Percentiles rank a stretch among this genome's conserved stretches.
Conservation (phyloP, 2,113 vertebrate genomes). For the Tragelaphus strepsiceros region DNA sequence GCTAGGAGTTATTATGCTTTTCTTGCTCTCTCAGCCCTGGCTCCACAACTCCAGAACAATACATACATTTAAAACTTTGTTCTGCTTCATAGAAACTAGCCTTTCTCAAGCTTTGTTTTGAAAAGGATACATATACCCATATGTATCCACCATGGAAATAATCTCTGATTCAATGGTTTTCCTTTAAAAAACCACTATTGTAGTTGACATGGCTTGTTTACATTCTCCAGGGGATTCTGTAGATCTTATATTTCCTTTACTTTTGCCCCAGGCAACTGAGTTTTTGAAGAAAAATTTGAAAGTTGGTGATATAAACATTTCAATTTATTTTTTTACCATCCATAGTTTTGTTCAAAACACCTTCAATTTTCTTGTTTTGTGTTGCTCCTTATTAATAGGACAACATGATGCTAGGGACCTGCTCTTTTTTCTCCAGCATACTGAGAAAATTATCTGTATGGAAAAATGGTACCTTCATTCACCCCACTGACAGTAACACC, state of each 20-base stretch:
- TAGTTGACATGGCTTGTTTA: not conserved
- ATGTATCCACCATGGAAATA: not conserved
- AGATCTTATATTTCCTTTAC: not conserved
- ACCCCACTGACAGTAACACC: not conserved
- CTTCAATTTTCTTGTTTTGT: not conserved
- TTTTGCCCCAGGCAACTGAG: not conserved
- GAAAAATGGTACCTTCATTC: not conserved
- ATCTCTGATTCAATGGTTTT: not conserved
- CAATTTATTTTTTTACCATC: not conserved
- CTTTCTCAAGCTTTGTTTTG: not conserved
- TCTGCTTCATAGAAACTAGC: not conserved
- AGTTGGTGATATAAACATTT: not conserved
- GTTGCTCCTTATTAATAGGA: not conserved
- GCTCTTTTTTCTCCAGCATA: not conserved
- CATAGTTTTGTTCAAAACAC: not conserved
- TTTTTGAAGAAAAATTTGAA: constrained; percentile 17
- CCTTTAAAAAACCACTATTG: not conserved
- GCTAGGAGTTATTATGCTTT: not conserved
- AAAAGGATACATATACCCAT: not conserved
- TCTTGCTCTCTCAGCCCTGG: not conserved
- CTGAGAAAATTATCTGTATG: not conserved
- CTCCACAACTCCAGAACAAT: not conserved
- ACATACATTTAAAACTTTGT: not conserved
- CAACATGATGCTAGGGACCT: not conserved
- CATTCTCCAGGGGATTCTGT: not conserved